Evolutionary conservation across 1,140 invertebrate genomes (phyloP).

Genomic region (Rhopalosiphum maidis): DNA sequence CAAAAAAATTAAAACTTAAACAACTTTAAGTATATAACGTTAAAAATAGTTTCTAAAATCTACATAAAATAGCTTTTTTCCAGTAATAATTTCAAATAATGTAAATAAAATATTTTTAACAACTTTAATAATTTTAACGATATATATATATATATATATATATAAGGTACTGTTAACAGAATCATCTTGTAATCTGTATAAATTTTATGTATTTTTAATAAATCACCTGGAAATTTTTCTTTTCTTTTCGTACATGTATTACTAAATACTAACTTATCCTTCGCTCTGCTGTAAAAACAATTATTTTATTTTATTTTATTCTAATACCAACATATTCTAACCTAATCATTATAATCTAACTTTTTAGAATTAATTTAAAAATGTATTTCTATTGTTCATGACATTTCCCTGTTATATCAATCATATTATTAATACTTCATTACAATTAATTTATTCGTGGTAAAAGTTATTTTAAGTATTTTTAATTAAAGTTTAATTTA

Average conservation of each 20-base stretch:
- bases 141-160: too few relatives aligned
- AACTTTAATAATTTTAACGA: neutral
- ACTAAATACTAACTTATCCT: neutral
- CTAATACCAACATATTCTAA: neutral
- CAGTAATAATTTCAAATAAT: too few relatives aligned
- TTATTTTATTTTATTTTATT: neutral
- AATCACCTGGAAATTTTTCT: too few relatives aligned
- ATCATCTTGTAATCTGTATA: too few relatives aligned
- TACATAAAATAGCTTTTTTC: too few relatives aligned
- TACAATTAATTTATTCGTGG: conserved; percentile 34
- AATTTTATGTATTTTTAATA: too few relatives aligned
- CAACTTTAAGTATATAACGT: too few relatives aligned
- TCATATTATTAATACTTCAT: neutral
- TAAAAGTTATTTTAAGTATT: conserved; percentile 14
- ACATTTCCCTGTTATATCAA: neutral
- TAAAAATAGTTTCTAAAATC: too few relatives aligned
- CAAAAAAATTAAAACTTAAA: too few relatives aligned
- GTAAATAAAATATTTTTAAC: too few relatives aligned
- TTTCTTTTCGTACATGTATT: too few relatives aligned
- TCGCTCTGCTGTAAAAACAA: neutral
- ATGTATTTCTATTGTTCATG: neutral
- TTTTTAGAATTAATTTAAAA: neutral
- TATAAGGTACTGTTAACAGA: too few relatives aligned
- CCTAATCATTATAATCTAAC: neutral
- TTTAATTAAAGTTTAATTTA: conserved; percentile 36